These are phyloP conservation scores for Trididemnum nubilum DNA, from an alignment of 23 tunicate species.

Conservation along the genomic window DNA sequence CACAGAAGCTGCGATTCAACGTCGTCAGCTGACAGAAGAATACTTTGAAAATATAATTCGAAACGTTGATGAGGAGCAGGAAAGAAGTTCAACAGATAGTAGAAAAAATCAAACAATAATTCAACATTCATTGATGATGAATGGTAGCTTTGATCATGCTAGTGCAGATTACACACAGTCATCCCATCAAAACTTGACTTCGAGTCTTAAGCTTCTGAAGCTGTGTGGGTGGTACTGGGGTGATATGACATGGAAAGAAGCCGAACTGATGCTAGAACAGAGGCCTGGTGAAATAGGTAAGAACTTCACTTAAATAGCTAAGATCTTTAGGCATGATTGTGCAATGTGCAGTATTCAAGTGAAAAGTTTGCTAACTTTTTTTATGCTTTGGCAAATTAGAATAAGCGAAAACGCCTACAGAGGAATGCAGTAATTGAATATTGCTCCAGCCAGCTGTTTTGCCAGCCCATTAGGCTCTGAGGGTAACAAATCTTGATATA, in stretches of 20 bases:
- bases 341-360: neutral
- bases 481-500: too few relatives aligned
- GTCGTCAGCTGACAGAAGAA: constrained; percentile 72
- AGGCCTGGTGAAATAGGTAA: constrained; percentile 63
- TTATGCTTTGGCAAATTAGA: too few relatives aligned
- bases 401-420: too few relatives aligned
- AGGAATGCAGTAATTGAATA: too few relatives aligned
- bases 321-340: neutral
- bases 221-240: constrained; percentile 95
- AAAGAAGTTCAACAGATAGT: neutral
- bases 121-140: neutral
- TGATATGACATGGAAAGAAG: constrained; percentile 91
- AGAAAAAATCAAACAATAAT: neutral
- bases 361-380: too few relatives aligned
- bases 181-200: neutral
- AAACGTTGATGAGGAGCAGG: constrained; percentile 38
- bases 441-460: too few relatives aligned
- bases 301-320: too few relatives aligned
- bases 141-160: neutral
- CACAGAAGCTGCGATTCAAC: constrained; percentile 51
- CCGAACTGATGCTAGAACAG: constrained; percentile 64
- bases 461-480: too few relatives aligned
- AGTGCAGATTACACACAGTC: neutral
- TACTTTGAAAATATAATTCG: constrained; percentile 81
- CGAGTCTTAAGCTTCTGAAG: constrained; percentile 59